Evolutionary conservation across 2,888 invertebrate genomes (phyloP).

Genomic region (Halictus quadricinctus): DNA sequence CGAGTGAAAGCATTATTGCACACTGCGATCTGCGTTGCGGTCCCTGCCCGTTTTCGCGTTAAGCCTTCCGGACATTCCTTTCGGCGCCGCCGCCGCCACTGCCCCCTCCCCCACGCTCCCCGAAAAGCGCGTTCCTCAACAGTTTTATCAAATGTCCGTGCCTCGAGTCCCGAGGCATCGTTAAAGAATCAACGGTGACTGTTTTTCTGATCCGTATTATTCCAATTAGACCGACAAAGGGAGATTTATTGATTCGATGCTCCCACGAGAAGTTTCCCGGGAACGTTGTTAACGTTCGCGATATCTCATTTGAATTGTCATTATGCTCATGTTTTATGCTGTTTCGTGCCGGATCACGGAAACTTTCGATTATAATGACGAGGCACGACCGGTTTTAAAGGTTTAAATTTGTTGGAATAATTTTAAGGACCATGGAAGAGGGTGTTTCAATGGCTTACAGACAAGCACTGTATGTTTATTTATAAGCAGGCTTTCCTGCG

Average conservation of each 20-base stretch:
- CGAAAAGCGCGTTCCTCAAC: constrained; percentile 8
- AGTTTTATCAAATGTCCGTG: constrained; percentile 22
- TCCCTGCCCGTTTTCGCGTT: constrained; percentile 52
- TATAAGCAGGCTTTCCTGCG: background rate
- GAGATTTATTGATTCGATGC: constrained; percentile 10
- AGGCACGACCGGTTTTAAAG: background rate
- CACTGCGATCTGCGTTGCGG: constrained; percentile 56
- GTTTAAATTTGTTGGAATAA: background rate
- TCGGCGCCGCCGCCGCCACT: constrained; percentile 1
- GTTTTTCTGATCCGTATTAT: constrained; percentile 30
- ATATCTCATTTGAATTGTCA: constrained; percentile 23
- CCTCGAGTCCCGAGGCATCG: constrained; percentile 10
- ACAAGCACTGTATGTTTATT: background rate
- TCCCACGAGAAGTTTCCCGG: background rate
- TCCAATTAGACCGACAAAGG: constrained; percentile 17
- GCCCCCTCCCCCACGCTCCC: background rate
- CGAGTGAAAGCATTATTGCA: constrained; percentile 60
- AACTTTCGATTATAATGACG: background rate
- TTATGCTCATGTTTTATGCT: background rate
- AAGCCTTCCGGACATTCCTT: constrained; percentile 53
- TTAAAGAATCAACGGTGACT: background rate
- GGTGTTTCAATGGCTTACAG: background rate
- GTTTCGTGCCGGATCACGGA: background rate
- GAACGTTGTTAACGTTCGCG: constrained; percentile 3
- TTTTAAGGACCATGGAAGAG: background rate